A percentile compares a stretch with the other conserved stretches of the same genome.
Evolutionary conservation across 2,797 vertebrate species (phyloP).

Genomic region (Phrynocephalus forsythii): DNA sequence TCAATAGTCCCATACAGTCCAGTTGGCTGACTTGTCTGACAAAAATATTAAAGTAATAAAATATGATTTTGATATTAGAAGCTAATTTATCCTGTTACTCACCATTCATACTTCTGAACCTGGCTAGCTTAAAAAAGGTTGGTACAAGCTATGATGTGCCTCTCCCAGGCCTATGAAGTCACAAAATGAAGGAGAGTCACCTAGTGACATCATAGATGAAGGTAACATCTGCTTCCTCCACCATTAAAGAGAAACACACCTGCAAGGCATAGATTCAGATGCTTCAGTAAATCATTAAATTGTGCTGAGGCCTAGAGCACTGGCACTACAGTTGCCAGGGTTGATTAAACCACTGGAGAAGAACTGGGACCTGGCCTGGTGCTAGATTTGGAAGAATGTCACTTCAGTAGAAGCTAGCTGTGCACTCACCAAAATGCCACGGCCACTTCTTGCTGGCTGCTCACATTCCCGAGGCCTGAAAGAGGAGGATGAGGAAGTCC

Average conservation of each 20-base stretch:
- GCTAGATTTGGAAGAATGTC: constrained; percentile 23
- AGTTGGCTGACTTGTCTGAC: background rate
- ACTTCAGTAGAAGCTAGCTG: constrained; percentile 22
- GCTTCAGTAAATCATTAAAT: constrained; percentile 23
- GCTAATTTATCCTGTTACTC: background rate
- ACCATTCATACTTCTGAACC: background rate
- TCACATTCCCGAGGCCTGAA: constrained; percentile 47
- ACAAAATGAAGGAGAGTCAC: constrained; percentile 33
- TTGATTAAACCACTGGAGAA: constrained; percentile 15
- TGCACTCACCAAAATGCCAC: constrained; percentile 36
- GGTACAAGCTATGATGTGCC: background rate
- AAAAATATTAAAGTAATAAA: background rate
- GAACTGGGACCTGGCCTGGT: background rate
- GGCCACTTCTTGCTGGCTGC: background rate
- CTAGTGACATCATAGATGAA: constrained; percentile 56
- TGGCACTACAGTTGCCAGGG: constrained; percentile 3
- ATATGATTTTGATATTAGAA: background rate
- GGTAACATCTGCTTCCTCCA: constrained; percentile 16
- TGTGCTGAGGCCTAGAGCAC: background rate
- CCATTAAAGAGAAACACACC: background rate
- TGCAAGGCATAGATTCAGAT: constrained; percentile 4
- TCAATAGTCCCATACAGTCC: background rate
- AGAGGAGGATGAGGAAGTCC: background rate
- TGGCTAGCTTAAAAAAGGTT: background rate
- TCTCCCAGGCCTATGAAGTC: background rate